phyloP scores from a whole-genome alignment of 2,888 invertebrate genomes.

The Cantharis rufa region DNA sequence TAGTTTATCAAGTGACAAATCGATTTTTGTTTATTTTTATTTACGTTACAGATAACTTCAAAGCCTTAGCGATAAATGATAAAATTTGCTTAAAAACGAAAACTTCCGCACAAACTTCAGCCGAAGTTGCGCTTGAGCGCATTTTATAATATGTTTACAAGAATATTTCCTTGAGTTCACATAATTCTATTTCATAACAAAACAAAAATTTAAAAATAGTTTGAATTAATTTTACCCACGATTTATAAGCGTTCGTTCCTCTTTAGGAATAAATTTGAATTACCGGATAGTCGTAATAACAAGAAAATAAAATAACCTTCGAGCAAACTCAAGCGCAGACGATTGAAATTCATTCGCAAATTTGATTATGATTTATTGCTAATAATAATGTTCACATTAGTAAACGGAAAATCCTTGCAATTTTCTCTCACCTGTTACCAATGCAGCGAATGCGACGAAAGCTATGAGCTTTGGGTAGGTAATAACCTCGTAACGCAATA shows the following conservation, averaged over 20 bases:
- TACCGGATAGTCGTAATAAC: neutral
- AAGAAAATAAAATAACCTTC: neutral
- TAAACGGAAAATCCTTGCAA: constrained; percentile 16
- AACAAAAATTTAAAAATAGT: neutral
- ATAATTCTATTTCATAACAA: neutral
- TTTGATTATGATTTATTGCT: neutral
- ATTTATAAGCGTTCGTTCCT: neutral
- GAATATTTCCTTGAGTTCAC: no score
- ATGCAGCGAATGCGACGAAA: neutral
- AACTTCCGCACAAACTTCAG: no score
- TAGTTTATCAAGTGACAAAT: no score
- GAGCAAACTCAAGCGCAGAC: neutral
- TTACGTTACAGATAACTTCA: no score
- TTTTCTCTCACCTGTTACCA: constrained; percentile 28
- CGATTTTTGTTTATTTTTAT: no score
- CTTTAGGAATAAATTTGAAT: neutral
- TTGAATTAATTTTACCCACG: neutral
- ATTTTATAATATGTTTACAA: no score
- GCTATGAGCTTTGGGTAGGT: constrained; percentile 12
- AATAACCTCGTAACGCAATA: constrained; percentile 12
- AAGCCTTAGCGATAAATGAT: no score
- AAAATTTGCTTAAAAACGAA: no score
- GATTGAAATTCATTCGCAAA: neutral
- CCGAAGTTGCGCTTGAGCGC: no score
- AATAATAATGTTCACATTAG: neutral